Percentiles rank a stretch among this genome's conserved stretches.
Evolutionary conservation across 2,113 vertebrate species (phyloP).

Genomic region (Forbesichthys papilliferus): DNA sequence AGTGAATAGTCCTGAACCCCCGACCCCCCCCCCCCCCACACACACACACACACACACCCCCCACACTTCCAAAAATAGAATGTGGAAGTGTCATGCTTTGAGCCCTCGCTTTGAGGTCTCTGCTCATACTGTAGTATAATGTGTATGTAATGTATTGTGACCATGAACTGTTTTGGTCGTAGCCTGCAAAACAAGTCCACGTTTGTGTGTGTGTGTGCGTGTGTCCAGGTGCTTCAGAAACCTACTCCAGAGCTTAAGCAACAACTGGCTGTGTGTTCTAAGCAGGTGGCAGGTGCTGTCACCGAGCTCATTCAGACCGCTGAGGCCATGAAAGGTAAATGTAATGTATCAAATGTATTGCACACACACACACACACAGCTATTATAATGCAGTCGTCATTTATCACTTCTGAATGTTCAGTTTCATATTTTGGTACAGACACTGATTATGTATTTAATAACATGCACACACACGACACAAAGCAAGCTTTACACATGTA

Average conservation of each 20-base stretch:
- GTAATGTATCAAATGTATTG: too few relatives aligned
- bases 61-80: too few relatives aligned
- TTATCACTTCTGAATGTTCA: background rate
- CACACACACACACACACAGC: background rate
- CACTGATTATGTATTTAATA: background rate
- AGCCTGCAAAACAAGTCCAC: background rate
- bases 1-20: too few relatives aligned
- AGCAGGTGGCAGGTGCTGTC: constrained; percentile 88
- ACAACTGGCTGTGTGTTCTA: constrained; percentile 86
- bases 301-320: constrained; percentile 97
- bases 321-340: constrained; percentile 95
- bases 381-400: background rate
- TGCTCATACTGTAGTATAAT: too few relatives aligned
- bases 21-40: too few relatives aligned
- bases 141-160: too few relatives aligned
- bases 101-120: too few relatives aligned
- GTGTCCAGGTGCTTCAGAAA: constrained; percentile 87
- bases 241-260: constrained; percentile 90
- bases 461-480: background rate
- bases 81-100: too few relatives aligned
- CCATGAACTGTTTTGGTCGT: too few relatives aligned
- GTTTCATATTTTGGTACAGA: too few relatives aligned
- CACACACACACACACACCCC: too few relatives aligned
- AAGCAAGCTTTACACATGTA: too few relatives aligned
- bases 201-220: constrained; percentile 15